Conservation (phyloP, 2,888 invertebrate species). For the Dolichomitus sp. region DNA sequence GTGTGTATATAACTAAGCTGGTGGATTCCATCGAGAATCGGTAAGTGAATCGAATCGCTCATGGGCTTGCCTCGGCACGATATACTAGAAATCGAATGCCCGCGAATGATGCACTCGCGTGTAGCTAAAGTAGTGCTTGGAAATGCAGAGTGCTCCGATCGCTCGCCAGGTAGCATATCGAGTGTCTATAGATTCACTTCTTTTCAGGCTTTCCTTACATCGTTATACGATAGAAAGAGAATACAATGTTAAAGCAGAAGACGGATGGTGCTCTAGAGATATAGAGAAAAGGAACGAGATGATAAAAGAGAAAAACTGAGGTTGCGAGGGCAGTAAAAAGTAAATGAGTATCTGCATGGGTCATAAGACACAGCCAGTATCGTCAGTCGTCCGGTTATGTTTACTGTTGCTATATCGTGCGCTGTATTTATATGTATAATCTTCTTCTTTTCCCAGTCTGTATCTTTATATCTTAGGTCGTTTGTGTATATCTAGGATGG, state of each 20-base stretch:
- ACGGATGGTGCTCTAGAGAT: conserved; percentile 7
- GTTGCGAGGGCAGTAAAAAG: conserved; percentile 55
- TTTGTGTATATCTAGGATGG: conserved; percentile 37
- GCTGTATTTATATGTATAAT: conserved; percentile 9
- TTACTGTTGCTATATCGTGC: conserved; percentile 26
- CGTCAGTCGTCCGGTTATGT: conserved; percentile 58
- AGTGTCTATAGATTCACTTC: conserved; percentile 47
- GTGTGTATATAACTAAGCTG: not conserved
- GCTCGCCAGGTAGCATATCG: conserved; percentile 18
- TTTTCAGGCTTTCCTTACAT: conserved; percentile 47
- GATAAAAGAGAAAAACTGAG: conserved; percentile 15
- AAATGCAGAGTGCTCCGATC: conserved; percentile 46
- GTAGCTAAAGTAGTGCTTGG: conserved; percentile 17
- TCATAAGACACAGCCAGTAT: conserved; percentile 59
- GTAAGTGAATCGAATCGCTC: conserved; percentile 7
- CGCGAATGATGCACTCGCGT: conserved; percentile 52
- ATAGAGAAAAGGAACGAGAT: not conserved
- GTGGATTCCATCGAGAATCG: conserved; percentile 11
- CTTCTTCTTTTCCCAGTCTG: not conserved
- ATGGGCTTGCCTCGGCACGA: not conserved
- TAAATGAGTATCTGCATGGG: conserved; percentile 58
- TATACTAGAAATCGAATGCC: conserved; percentile 35
- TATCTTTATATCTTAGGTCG: conserved; percentile 17
- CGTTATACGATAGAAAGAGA: conserved; percentile 28
- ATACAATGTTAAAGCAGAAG: not conserved